These are phyloP conservation scores for Drosophila dives DNA, from an alignment of 2,888 invertebrate genomes.

Conservation along the genomic window DNA sequence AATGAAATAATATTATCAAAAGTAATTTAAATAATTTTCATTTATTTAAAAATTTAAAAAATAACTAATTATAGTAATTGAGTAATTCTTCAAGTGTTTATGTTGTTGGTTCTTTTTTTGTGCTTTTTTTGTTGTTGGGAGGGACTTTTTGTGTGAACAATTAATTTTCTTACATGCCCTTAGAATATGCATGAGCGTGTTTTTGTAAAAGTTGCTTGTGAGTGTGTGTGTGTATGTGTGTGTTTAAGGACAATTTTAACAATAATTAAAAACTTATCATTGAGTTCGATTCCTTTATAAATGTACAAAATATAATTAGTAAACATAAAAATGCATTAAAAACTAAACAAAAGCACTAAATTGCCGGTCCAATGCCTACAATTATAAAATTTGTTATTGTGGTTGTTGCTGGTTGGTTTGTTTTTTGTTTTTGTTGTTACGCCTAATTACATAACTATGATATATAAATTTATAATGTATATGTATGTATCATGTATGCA, in stretches of 20 bases:
- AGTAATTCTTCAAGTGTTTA: constrained; percentile 68
- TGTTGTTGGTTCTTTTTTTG: constrained; percentile 3
- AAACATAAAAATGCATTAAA: constrained; percentile 73
- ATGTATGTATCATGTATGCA: constrained; percentile 33
- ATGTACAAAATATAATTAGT: constrained; percentile 78
- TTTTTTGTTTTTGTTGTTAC: constrained; percentile 35
- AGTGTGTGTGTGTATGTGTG: constrained; percentile 21
- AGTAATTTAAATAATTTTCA: constrained; percentile 65
- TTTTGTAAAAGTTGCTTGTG: constrained; percentile 21
- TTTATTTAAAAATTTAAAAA: constrained; percentile 72
- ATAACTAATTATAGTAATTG: constrained; percentile 71
- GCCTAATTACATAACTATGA: constrained; percentile 73
- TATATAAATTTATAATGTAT: constrained; percentile 56
- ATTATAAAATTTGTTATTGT: constrained; percentile 59
- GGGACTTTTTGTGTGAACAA: constrained; percentile 25
- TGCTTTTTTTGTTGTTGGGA: constrained; percentile 15
- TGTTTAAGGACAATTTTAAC: constrained; percentile 70
- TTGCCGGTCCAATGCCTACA: constrained; percentile 72
- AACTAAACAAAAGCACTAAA: constrained; percentile 73
- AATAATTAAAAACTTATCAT: constrained; percentile 76
- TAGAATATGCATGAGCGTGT: constrained; percentile 45
- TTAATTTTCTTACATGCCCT: constrained; percentile 35
- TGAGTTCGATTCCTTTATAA: constrained; percentile 68
- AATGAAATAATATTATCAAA: constrained; percentile 26
- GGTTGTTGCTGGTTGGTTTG: constrained; percentile 25